Base-by-base conservation (phyloP, 2,113 vertebrate genomes). In the Lophura nycthemera region DNA sequence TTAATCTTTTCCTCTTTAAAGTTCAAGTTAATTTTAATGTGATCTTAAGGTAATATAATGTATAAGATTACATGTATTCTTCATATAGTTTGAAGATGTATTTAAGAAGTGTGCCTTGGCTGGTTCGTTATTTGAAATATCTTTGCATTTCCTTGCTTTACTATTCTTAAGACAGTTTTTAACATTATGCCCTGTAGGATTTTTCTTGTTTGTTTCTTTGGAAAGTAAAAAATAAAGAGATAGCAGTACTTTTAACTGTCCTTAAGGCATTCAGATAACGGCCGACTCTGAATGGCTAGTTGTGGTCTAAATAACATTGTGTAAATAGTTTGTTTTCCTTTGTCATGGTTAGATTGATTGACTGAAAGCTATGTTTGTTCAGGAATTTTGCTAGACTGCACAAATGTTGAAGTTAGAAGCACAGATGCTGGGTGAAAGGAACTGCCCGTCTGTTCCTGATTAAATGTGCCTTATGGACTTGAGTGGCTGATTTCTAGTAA, bases 261-360 rank as follows among this genome's bases (percentile, higher is more conserved):
- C 18, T 66, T 40, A 45, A 56, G 60, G 29, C 42, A 71, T 61
- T 11, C 19, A 67, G 11, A 36, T 73, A 85, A 63, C n/a, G 27
- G 34, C 25, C 81, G 75, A 67, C 29, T 57, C 14, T 74, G 79
- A 88, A 56, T 50, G 34, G 32, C 56, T 85, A 61, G 65, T 60
- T 61, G 50, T 47, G 38, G 27, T 89, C 64, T n/a, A 29, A 65
- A 17, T 69, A 52, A 63, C 93, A 60, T 38, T 67, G 63, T 91
- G 32, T 70, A 73, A 79, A 45, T 69, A 67, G 66, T 80, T 93
- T 92, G 34, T 94, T 94, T 93, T 83, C 34, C 74, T 47, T 11
- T 89, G 27, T 91, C 15, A 7, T 45, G 61, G 71, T 24, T 47
- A 48, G 71, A 67, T 47, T 63, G 75, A 74, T 64, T 83, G 59